Percentiles rank a stretch among this genome's conserved stretches.
Conservation (phyloP, 2,797 vertebrate genomes). For the Austrolebias charrua region DNA sequence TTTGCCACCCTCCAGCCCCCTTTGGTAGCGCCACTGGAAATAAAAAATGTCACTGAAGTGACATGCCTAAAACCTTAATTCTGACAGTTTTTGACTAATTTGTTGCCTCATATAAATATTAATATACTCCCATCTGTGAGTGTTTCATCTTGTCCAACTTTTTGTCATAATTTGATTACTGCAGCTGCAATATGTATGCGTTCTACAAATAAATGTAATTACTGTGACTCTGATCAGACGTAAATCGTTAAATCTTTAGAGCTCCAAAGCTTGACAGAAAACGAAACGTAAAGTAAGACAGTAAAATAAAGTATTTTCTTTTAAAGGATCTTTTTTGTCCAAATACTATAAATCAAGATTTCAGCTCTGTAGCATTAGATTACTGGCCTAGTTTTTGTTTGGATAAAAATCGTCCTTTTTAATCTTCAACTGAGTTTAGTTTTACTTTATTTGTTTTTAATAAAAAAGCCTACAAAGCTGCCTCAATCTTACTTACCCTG, state of each 20-base stretch:
- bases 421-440: neutral
- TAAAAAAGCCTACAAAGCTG: neutral
- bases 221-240: conserved; percentile 31
- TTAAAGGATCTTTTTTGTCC: conserved; percentile 30
- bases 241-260: conserved; percentile 47
- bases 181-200: conserved; percentile 28
- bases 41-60: too few species aligned
- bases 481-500: neutral
- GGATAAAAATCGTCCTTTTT: neutral
- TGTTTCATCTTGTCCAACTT: conserved; percentile 13
- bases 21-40: too few species aligned
- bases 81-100: too few species aligned
- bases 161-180: conserved; percentile 28
- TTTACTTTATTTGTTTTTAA: neutral
- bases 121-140: too few species aligned
- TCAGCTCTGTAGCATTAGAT: conserved; percentile 42
- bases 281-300: conserved; percentile 20
- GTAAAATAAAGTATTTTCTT: conserved; percentile 16
- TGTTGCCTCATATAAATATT: too few species aligned
- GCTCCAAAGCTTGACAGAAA: neutral
- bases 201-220: conserved; percentile 45
- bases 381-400: conserved; percentile 15
- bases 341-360: conserved; percentile 53
- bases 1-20: too few species aligned
- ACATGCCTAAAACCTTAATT: too few species aligned